Evolutionary conservation across 2,888 invertebrate genomes (phyloP), one percentile per base, ranked within the genome.

Genomic region (Amblyjoppa fuscipennis): DNA sequence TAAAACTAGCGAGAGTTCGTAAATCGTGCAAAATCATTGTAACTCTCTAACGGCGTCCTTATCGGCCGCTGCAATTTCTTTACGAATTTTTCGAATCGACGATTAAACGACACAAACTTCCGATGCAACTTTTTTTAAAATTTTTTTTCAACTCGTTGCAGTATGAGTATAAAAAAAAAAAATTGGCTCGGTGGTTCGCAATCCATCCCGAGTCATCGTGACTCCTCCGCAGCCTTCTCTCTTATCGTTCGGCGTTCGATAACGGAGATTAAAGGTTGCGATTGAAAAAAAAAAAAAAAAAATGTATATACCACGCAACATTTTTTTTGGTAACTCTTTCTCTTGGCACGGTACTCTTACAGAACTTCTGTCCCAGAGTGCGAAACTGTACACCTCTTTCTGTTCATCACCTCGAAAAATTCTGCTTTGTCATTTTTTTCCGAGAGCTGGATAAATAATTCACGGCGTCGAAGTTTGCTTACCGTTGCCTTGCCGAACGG

Each of bases 401-500:
- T 45, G 0, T 45, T 0, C 16, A 16, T 45, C 45, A 16, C 45
- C 45, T 45, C 16, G 4, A 45, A 45, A 45, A 45, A 5, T 16
- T 13, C 7, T 41, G 11, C 41, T 3, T 45, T 45, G 3, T 16
- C 3, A 16, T 45, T 45, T 13, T 45, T 13, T 16, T 45, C 4
- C 4, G 45, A 16, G 3, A 45, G 13, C 45, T 45, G 45, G 1
- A 16, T 16, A 45, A 45, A 45, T 16, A 45, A 16, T 45, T 16
- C 0, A 0, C 16, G 3, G 45, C 45, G 45, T 16, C 45, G 45
- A 13, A 5, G 16, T 45, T 45, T 45, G 91, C 94, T 93, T 91
- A 95, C 95, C 84, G 88, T 89, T 1, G 95, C 95, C 90, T 95
- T 95, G 84, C 95, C 95, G 86, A 94, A 96, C 1, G 95, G 95